Evolutionary conservation across 2,888 invertebrate species (phyloP).

Genomic region (Gandaritis pyraliata): DNA sequence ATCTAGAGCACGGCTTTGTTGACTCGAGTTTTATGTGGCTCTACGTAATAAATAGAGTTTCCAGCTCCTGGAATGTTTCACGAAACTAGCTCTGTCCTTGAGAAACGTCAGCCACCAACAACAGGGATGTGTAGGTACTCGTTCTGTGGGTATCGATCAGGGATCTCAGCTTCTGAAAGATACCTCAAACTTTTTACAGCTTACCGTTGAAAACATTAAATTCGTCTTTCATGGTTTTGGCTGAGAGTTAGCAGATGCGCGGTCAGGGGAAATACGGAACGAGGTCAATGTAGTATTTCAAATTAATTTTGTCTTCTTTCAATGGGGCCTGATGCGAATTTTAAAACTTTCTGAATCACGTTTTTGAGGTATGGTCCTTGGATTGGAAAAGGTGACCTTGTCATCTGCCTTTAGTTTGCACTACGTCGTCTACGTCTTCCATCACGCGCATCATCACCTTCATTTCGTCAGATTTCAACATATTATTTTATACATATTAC

Average conservation of each 20-base stretch:
- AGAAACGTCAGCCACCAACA: conserved; percentile 39
- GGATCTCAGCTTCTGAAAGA: conserved; percentile 39
- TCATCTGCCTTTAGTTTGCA: background rate
- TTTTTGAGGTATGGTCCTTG: background rate
- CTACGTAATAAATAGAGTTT: background rate
- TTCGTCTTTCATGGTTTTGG: conserved; percentile 41
- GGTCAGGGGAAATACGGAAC: conserved; percentile 49
- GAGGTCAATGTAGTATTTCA: conserved; percentile 64
- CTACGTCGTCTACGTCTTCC: background rate
- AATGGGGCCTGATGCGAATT: conserved; percentile 40
- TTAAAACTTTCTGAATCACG: conserved; percentile 26
- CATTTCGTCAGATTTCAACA: no score
- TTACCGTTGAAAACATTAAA: conserved; percentile 20
- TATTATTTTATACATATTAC: no score
- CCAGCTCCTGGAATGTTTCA: conserved; percentile 22
- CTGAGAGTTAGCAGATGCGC: conserved; percentile 50
- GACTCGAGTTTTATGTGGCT: conserved; percentile 12
- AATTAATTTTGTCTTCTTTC: conserved; percentile 66
- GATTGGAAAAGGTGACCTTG: background rate
- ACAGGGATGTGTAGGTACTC: conserved; percentile 33
- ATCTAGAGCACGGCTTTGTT: conserved; percentile 23
- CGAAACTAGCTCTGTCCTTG: conserved; percentile 55
- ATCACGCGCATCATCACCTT: no score
- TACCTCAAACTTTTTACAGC: conserved; percentile 18
- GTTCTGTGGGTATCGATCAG: conserved; percentile 40